Base-by-base conservation (phyloP, 1,140 invertebrate genomes). In the Hirudo medicinalis region DNA sequence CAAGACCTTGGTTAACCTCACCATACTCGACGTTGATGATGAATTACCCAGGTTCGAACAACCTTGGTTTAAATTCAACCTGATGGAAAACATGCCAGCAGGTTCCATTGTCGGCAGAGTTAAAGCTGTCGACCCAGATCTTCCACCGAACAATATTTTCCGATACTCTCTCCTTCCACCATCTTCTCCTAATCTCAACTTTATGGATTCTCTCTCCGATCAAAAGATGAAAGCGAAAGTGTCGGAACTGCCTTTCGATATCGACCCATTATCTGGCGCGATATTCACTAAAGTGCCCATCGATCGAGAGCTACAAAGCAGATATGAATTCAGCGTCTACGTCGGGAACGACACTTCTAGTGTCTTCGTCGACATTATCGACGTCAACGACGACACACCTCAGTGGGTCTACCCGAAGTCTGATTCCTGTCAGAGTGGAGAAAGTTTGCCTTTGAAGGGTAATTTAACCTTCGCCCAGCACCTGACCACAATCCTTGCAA, bases 21-120 rank as follows among this genome's bases (percentile, higher is more conserved):
- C 53, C 22, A 66, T 73, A 9, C 19, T 71, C n/a, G 69, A 73
- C 43, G 54, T 71, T 36, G 60, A 73, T 63, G 72, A 73, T 43
- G 72, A 73, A 55, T 36, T 36, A 8, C 68, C 72, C 2, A 40
- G 60, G 49, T 73, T 73, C 43, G 55, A 54, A 27, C 68, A 66
- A 27, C 54, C 54, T 27, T n/a, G 15, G 27, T 73, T 55, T 54
- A 19, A 57, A 36, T 73, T 73, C 43, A 25, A 22, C 27, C 57
- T 78, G 13, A 54, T 72, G n/a, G 79, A 80, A 75, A 79, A 79
- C 71, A 76, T 76, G 55, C 60, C 74, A 55, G 55, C 75, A 3
- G 78, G 79, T 15, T 73, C 70, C n/a, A 67, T 72, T n/a, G 66
- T 80, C 19, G 60, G 76, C 4, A 74, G 36, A 13, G 76, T 76